Evolutionary conservation across 1,140 invertebrate genomes (phyloP).

Genomic region (Diplogasteroides magnus): DNA sequence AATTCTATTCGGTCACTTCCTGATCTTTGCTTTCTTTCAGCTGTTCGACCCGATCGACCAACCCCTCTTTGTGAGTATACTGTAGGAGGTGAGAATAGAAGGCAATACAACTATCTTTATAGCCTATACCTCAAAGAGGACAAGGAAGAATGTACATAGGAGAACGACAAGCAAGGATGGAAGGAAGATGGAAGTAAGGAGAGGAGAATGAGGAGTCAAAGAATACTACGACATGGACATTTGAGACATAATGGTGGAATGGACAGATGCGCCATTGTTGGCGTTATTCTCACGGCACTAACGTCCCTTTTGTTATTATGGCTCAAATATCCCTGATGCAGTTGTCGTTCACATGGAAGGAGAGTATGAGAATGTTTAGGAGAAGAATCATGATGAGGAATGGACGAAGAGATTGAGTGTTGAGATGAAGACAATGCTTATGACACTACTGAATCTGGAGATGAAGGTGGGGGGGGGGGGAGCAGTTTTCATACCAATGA

Average conservation of each 20-base stretch:
- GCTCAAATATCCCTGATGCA: background rate
- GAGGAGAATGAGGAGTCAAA: no score
- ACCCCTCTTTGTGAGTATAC: background rate
- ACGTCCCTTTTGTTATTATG: no score
- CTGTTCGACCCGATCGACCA: background rate
- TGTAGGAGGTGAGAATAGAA: no score
- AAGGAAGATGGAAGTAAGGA: background rate
- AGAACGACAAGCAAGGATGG: background rate
- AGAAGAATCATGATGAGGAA: slow-evolving; percentile 16
- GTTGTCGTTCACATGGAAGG: background rate
- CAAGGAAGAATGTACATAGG: background rate
- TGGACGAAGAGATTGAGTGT: slow-evolving; percentile 41
- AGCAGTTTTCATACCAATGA: slow-evolving; percentile 12
- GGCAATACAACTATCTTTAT: no score
- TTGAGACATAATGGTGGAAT: no score
- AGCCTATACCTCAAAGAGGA: no score
- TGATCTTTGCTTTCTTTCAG: background rate
- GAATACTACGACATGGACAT: no score
- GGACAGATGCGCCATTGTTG: no score
- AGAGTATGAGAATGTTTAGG: background rate
- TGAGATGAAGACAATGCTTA: slow-evolving; percentile 51
- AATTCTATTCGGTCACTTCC: background rate
- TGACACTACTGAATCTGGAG: slow-evolving; percentile 52
- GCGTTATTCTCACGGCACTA: no score
- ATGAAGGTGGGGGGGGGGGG: slow-evolving; percentile 38